A percentile compares a stretch with the other conserved stretches of the same genome.
These are phyloP conservation scores for Sus scrofa DNA, from an alignment of 2,113 vertebrate genomes.

Conservation along the genomic window T2T-Sscrofa CM000821.6:55624001-55624500, in stretches of 20 bases:
- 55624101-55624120: slow-evolving; percentile 40
- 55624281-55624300: slow-evolving; percentile 68
- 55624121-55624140: slow-evolving; percentile 50
- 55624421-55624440: slow-evolving; percentile 30
- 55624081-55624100: slow-evolving; percentile 39
- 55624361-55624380: background rate
- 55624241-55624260: slow-evolving; percentile 53
- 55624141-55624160: slow-evolving; percentile 52
- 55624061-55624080: slow-evolving; percentile 11
- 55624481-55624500: slow-evolving; percentile 57
- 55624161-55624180: slow-evolving; percentile 55
- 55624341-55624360: slow-evolving; percentile 30
- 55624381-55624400: background rate
- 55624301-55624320: slow-evolving; percentile 59
- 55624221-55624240: slow-evolving; percentile 54
- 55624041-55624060: slow-evolving; percentile 15
- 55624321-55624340: slow-evolving; percentile 23
- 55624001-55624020: slow-evolving; percentile 1
- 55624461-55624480: slow-evolving; percentile 24
- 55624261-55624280: slow-evolving; percentile 72
- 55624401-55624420: slow-evolving; percentile 25
- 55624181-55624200: slow-evolving; percentile 58
- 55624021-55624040: slow-evolving; percentile 45
- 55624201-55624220: slow-evolving; percentile 59
- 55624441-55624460: slow-evolving; percentile 49